Percentiles rank a stretch among this genome's conserved stretches.
These are phyloP conservation scores for Cottus gobio DNA, from an alignment of 2,113 vertebrate genomes.

Conservation along the genomic window DNA sequence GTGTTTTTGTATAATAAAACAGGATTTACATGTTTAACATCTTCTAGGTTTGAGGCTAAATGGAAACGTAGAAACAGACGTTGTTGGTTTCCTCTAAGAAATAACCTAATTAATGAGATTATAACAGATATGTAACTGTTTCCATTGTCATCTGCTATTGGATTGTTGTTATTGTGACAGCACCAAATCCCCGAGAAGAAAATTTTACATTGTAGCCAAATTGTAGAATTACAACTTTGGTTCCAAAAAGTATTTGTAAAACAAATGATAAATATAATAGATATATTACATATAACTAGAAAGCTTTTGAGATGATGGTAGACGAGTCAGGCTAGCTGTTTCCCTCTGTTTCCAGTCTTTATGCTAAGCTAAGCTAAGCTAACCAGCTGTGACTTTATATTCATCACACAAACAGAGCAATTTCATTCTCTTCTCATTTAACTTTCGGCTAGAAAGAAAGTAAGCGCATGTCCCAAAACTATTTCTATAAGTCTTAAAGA, in stretches of 20 bases:
- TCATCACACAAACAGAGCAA: neutral
- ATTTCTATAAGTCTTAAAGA: neutral
- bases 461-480: neutral
- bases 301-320: neutral
- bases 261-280: neutral
- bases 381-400: neutral
- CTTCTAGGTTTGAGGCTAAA: neutral
- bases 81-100: too few relatives aligned
- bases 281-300: neutral
- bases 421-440: neutral
- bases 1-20: neutral
- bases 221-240: too few relatives aligned
- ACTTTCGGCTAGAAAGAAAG: neutral
- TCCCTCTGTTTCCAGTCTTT: neutral
- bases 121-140: too few relatives aligned
- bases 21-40: neutral
- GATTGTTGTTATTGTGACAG: too few relatives aligned
- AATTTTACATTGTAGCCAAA: too few relatives aligned
- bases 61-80: neutral
- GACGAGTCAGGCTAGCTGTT: neutral
- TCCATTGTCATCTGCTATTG: too few relatives aligned
- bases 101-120: too few relatives aligned
- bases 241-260: neutral
- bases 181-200: too few relatives aligned
- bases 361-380: conserved; percentile 18